phyloP scores from a whole-genome alignment of 2,797 vertebrate species.

The Sphaeramia orbicularis region DNA sequence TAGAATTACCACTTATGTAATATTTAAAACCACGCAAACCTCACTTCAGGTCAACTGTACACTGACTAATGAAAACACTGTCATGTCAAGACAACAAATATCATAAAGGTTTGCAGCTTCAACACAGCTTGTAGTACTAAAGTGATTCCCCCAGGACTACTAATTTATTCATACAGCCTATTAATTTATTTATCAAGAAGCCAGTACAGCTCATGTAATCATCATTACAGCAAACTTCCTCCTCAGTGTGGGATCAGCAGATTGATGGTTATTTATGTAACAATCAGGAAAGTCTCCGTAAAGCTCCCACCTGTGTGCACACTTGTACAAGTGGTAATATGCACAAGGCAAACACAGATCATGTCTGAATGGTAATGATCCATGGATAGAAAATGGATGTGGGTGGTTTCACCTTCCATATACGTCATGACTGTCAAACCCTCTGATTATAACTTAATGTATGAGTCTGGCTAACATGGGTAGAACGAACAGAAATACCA shows the following conservation, averaged over 20 bases:
- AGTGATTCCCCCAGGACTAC: slow-evolving; percentile 13
- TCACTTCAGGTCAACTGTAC: neutral
- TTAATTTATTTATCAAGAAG: slow-evolving; percentile 47
- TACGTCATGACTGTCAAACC: neutral
- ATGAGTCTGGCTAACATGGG: neutral
- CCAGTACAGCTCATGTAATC: slow-evolving; percentile 20
- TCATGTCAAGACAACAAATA: neutral
- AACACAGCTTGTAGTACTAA: slow-evolving; percentile 11
- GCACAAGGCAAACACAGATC: slow-evolving; percentile 9
- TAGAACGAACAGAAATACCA: neutral
- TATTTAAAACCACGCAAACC: too few relatives aligned
- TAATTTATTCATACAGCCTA: slow-evolving; percentile 39
- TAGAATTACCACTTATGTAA: too few relatives aligned
- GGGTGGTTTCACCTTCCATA: slow-evolving; percentile 4
- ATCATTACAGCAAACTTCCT: slow-evolving; percentile 17
- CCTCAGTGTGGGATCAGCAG: slow-evolving; percentile 15
- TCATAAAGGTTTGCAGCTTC: slow-evolving; percentile 17
- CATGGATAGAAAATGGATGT: slow-evolving; percentile 2
- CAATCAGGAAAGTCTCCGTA: neutral
- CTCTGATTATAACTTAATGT: neutral
- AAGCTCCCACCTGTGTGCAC: slow-evolving; percentile 16
- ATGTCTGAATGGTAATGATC: neutral
- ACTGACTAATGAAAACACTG: neutral
- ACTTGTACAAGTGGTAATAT: slow-evolving; percentile 1
- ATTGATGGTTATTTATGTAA: slow-evolving; percentile 33